Conservation (phyloP, 2,797 vertebrate genomes). For the Synanceia verrucosa region DNA sequence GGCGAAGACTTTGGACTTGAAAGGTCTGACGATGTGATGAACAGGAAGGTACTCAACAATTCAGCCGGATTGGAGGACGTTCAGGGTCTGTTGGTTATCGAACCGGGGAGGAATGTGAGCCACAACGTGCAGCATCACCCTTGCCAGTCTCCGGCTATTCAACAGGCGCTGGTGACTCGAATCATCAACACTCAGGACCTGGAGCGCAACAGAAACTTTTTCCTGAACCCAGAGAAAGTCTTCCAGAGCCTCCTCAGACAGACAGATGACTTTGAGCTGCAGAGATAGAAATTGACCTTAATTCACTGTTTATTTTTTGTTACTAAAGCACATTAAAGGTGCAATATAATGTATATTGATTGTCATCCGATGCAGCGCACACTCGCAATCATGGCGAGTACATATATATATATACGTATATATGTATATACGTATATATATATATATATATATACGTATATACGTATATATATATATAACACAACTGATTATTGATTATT, state of each 20-base stretch:
- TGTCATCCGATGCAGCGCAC: too few species aligned
- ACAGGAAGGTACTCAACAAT: neutral
- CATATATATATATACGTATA: too few species aligned
- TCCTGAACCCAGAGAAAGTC: conserved; percentile 33
- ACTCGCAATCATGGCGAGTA: too few species aligned
- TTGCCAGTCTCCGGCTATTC: conserved; percentile 71
- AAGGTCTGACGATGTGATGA: neutral
- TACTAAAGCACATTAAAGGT: too few species aligned
- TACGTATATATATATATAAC: too few species aligned
- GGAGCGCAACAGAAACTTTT: conserved; percentile 62
- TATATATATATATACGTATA: too few species aligned
- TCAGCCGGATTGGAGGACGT: neutral
- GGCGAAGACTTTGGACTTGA: neutral
- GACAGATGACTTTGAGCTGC: conserved; percentile 56
- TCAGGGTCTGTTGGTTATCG: conserved; percentile 65
- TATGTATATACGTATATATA: too few species aligned
- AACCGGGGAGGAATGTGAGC: conserved; percentile 62
- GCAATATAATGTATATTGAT: too few species aligned
- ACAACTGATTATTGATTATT: too few species aligned
- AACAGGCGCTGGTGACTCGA: conserved; percentile 61
- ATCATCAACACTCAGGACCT: conserved; percentile 64
- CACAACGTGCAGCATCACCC: conserved; percentile 66
- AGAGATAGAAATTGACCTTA: neutral
- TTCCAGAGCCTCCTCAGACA: conserved; percentile 56
- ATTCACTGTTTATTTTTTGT: too few species aligned